Base-by-base conservation (phyloP, 1,140 invertebrate species). In the Elymnias hypermnestra region DNA sequence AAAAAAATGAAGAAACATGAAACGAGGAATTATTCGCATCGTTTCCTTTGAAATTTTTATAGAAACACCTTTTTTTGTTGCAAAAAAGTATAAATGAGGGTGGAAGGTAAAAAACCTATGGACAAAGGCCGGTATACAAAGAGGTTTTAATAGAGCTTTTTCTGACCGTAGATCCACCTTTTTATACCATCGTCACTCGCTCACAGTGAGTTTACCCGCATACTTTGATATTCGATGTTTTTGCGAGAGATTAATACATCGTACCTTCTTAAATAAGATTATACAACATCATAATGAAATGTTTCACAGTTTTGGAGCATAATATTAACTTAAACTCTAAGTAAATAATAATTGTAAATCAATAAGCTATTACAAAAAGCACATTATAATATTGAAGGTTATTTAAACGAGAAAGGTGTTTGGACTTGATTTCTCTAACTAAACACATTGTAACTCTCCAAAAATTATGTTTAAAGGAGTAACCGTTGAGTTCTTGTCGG, bases 21-120 rank as follows among this genome's bases (percentile, higher is more conserved):
- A 83, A 79, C 82, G 75, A 65, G 65, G 76, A 83, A 85, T 85
- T 83, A 85, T 85, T 85, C 79, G 82, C 82, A 75, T 83, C 79
- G 77, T 81, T 75, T 83, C 77, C 70, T 83, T 81, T 78, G 63
- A 82, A 69, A 75, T 79, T 69, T 40, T 74, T 75, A 82, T 78
- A 83, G 73, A 81, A 79, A 67, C 65, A 70, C 70, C 57, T 83
- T 82, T 83, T 81, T 83, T 67, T 53, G 53, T 64, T 67, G 73
- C 72, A 84, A 83, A 83, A 84, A 85, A 82, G 52, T 58, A 68
- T 69, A 77, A 76, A 82, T 76, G 71, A 71, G 79, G 75, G 74
- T 76, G 69, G 69, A 72, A 50, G 57, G 51, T 57, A 76, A 85
- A 85, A 84, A 81, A 70, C 52, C 37, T 39, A 45, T 72, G 78